These are phyloP conservation scores for Lepidurus packardi DNA, from an alignment of 1,140 invertebrate genomes.

Conservation along the genomic window DNA sequence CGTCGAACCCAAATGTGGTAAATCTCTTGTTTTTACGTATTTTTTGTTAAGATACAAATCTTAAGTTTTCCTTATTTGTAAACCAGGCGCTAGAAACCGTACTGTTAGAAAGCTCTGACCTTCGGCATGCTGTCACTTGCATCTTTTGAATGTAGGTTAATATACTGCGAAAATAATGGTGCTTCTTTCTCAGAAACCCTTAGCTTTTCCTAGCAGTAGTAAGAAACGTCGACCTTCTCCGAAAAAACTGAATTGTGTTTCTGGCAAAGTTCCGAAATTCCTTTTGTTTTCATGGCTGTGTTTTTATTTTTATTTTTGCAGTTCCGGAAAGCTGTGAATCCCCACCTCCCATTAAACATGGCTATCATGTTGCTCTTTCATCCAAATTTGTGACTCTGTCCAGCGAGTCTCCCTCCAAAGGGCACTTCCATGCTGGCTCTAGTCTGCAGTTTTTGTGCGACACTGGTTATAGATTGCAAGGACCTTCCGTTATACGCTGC, in stretches of 20 bases:
- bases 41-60: neutral
- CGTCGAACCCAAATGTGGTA: constrained; percentile 27
- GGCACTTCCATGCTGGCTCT: neutral
- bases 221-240: neutral
- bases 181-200: constrained; percentile 10
- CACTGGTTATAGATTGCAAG: constrained; percentile 45
- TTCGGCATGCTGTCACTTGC: neutral
- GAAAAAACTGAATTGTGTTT: neutral
- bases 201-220: neutral
- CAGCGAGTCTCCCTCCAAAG: neutral
- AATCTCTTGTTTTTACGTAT: neutral
- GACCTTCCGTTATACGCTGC: constrained; percentile 45
- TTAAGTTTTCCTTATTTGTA: too few relatives aligned
- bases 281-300: neutral
- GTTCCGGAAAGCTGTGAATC: constrained; percentile 3
- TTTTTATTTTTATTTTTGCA: neutral
- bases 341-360: neutral
- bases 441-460: constrained; percentile 39
- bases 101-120: neutral
- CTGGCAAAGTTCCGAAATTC: neutral
- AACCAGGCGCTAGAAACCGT: too few relatives aligned
- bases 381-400: neutral
- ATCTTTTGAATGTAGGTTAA: neutral
- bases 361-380: neutral
- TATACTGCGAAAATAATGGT: neutral